phyloP scores from a whole-genome alignment of 2,888 invertebrate genomes.

The Sesia bembeciformis region DNA sequence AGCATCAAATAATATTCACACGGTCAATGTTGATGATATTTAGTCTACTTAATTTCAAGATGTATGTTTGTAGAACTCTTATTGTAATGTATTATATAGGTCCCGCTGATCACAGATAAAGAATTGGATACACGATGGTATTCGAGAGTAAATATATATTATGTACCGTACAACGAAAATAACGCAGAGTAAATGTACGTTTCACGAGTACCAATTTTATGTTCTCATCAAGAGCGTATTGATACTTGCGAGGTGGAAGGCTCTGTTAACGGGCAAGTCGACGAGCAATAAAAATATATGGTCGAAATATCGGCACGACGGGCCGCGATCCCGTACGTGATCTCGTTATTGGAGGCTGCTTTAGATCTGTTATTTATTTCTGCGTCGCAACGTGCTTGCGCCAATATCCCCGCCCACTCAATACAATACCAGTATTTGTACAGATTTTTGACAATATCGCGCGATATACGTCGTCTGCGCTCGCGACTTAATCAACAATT shows the following conservation, averaged over 20 bases:
- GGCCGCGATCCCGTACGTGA: constrained; percentile 24
- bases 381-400: constrained; percentile 5
- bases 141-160: background rate
- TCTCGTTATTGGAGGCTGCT: constrained; percentile 27
- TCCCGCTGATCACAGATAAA: no score
- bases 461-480: background rate
- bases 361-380: constrained; percentile 22
- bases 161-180: background rate
- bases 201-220: constrained; percentile 1
- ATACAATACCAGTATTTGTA: background rate
- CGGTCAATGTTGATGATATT: no score
- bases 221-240: constrained; percentile 17
- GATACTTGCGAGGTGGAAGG: constrained; percentile 10
- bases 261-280: constrained; percentile 19
- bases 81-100: no score
- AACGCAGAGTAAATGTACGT: background rate
- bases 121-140: background rate
- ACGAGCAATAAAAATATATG: constrained; percentile 33
- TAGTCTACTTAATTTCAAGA: no score
- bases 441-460: background rate
- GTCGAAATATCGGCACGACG: constrained; percentile 23
- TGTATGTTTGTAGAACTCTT: no score
- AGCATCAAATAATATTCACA: no score
- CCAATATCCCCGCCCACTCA: constrained; percentile 1
- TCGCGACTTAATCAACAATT: background rate